Evolutionary conservation across 2,888 invertebrate species (phyloP).

Genomic region (Athalia circularis): DNA sequence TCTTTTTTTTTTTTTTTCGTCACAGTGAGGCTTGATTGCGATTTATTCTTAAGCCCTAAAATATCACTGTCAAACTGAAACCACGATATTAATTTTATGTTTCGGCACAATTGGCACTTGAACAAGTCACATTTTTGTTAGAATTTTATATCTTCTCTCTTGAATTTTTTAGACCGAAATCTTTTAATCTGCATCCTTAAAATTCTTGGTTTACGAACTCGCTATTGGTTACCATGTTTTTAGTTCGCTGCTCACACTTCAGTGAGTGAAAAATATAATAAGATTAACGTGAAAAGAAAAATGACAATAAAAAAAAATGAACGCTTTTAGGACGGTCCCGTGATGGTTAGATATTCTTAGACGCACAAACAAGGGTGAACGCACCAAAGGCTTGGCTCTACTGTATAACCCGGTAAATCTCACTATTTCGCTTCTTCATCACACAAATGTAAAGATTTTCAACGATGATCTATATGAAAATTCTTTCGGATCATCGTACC

Average conservation of each 20-base stretch:
- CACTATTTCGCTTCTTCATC: constrained; percentile 13
- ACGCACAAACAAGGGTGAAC: constrained; percentile 67
- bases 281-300: too few relatives aligned
- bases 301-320: constrained; percentile 7
- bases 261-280: too few relatives aligned
- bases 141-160: background rate
- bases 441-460: background rate
- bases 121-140: constrained; percentile 22
- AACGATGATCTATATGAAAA: background rate
- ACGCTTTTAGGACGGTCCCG: constrained; percentile 52
- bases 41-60: background rate
- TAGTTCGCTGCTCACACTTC: too few relatives aligned
- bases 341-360: constrained; percentile 65
- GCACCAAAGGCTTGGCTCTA: constrained; percentile 56
- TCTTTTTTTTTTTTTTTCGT: background rate
- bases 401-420: constrained; percentile 53
- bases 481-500: too few relatives aligned
- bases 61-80: background rate
- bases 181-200: too few relatives aligned
- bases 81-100: background rate
- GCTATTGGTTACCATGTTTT: too few relatives aligned
- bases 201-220: too few relatives aligned
- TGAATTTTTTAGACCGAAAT: too few relatives aligned
- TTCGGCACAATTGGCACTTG: background rate
- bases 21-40: too few relatives aligned